Evolutionary conservation across 2,797 vertebrate species (phyloP), one percentile per base, ranked within the genome.

Genomic region (Propithecus perrieri): DNA sequence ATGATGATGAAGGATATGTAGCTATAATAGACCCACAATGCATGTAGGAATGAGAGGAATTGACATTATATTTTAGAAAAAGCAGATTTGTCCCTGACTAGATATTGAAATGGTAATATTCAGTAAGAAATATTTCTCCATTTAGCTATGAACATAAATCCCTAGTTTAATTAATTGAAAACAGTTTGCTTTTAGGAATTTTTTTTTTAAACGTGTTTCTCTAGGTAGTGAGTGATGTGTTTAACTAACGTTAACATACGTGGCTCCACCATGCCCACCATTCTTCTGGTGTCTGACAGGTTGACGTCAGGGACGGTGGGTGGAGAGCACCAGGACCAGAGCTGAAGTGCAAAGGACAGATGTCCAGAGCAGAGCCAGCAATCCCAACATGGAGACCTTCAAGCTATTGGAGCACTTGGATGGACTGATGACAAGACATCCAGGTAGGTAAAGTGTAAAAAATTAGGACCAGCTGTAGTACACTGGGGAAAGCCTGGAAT

Each of bases 21-120:
- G 33, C 55, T 20, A 10, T 46, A 15, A 43, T 9, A 85, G 78
- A 35, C 74, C 69, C 96, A 43, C 7, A 4, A 57, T 48, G 46
- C 69, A 53, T 12, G 53, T 0, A 67, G n/a, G 33, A 59, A 57
- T 46, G 5, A 59, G 0, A 69, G 30, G 35, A 76, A 91, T 11
- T 10, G 26, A 10, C 57, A 24, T 81, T 75, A 46, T 75, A 41
- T 81, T 76, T 71, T 69, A 78, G 57, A 76, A 89, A 93, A 97
- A 53, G 33, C 35, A 85, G 74, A 43, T 96, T 81, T 94, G 85
- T 75, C 92, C 94, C 97, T 97, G 91, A 55, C 63, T 71, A 15
- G 50, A 94, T 81, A 95, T 85, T 74, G n/a, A 78, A 95, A 83
- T 46, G 41, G 24, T 75, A 57, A 57, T 75, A 63, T 48, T 80